Conservation (phyloP, 2,888 invertebrate genomes). For the Colletes collaris region DNA sequence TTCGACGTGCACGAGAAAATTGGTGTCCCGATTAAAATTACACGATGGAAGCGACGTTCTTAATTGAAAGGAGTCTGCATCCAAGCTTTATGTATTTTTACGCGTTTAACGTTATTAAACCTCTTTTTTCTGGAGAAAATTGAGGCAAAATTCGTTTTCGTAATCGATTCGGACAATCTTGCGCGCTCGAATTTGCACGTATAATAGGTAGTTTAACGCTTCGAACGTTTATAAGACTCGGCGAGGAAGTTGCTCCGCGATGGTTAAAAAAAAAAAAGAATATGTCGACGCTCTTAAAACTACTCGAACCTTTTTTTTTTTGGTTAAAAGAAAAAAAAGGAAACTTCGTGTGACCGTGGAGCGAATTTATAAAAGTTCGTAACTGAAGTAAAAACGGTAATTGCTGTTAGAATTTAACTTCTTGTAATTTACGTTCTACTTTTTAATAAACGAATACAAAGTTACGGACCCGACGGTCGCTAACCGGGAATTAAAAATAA, state of each 20-base stretch:
- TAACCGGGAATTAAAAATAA: too few species aligned
- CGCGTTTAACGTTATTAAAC: constrained; percentile 13
- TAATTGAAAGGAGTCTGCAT: constrained; percentile 8
- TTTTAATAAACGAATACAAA: not conserved
- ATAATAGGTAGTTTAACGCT: constrained; percentile 42
- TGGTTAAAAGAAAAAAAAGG: not conserved
- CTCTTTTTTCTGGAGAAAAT: constrained; percentile 26
- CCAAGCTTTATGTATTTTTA: constrained; percentile 9
- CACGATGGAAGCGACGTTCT: not conserved
- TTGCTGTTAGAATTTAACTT: constrained; percentile 9
- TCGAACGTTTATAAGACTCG: not conserved
- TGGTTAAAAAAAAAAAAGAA: not conserved
- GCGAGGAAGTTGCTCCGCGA: not conserved
- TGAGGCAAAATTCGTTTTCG: constrained; percentile 3
- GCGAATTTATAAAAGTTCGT: constrained; percentile 24
- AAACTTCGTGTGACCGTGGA: not conserved
- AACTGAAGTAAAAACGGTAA: constrained; percentile 10
- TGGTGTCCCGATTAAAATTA: not conserved
- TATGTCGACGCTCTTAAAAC: constrained; percentile 2
- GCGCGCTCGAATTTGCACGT: constrained; percentile 21
- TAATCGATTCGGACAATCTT: constrained; percentile 32
- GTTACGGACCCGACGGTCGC: not conserved
- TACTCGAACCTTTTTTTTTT: constrained; percentile 6
- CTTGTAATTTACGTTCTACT: not conserved
- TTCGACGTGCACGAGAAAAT: not conserved